Evolutionary conservation across 1,140 invertebrate genomes (phyloP).

Genomic region (Venustaconcha ellipsiformis): DNA sequence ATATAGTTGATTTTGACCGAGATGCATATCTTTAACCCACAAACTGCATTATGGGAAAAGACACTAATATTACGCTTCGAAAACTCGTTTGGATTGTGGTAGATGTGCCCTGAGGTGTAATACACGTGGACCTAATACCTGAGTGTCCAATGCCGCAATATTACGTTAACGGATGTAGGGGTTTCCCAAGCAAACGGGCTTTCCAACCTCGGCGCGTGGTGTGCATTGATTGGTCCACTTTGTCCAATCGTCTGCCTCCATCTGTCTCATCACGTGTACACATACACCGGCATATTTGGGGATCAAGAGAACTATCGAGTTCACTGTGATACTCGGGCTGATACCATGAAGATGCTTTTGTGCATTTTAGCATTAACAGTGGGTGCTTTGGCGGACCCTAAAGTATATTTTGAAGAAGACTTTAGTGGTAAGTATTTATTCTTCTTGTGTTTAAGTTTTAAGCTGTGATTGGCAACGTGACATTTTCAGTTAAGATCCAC

Average conservation of each 20-base stretch:
- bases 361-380: constrained; percentile 47
- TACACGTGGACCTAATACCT: not conserved
- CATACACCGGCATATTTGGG: constrained; percentile 38
- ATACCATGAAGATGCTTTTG: constrained; percentile 42
- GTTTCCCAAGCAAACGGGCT: constrained; percentile 23
- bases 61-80: not conserved
- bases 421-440: constrained; percentile 54
- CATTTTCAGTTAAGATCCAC: not conserved
- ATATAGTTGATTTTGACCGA: constrained; percentile 76
- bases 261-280: constrained; percentile 63
- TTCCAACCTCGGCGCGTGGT: constrained; percentile 61
- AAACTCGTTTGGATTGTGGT: not conserved
- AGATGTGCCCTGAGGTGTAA: not conserved
- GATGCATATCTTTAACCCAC: not conserved
- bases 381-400: constrained; percentile 51
- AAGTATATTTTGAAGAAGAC: constrained; percentile 60
- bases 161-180: constrained; percentile 14
- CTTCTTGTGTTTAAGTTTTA: constrained; percentile 10
- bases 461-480: not conserved
- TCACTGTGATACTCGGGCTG: constrained; percentile 22
- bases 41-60: too few relatives aligned
- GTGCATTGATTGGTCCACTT: constrained; percentile 56
- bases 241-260: constrained; percentile 62
- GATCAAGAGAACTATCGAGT: constrained; percentile 19
- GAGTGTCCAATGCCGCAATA: not conserved